Evolutionary conservation across 2,888 invertebrate species (phyloP).

Genomic region (Disparrhopalites patrizii): DNA sequence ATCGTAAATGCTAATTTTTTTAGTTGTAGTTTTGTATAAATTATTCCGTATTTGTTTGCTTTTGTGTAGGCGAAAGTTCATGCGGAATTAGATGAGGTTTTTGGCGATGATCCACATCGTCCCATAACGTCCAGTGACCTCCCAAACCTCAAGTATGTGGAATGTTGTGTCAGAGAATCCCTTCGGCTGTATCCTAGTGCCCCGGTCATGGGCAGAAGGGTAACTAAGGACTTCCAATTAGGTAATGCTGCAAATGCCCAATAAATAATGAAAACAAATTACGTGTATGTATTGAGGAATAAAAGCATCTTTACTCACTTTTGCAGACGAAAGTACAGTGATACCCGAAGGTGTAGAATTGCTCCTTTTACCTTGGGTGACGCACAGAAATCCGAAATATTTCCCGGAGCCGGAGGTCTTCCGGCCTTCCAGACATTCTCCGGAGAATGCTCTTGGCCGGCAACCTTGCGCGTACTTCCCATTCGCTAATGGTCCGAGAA

Average conservation of each 20-base stretch:
- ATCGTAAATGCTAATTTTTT: too few species aligned
- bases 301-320: not conserved
- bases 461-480: conserved; percentile 16
- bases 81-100: conserved; percentile 54
- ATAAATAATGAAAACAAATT: too few species aligned
- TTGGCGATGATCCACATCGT: conserved; percentile 52
- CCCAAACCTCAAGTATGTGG: conserved; percentile 51
- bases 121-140: conserved; percentile 54
- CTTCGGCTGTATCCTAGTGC: conserved; percentile 52
- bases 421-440: not conserved
- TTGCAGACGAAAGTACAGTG: conserved; percentile 1
- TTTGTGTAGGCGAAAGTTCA: conserved; percentile 51
- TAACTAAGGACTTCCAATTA: conserved; percentile 49
- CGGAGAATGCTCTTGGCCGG: conserved; percentile 4
- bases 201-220: conserved; percentile 50
- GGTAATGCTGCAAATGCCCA: conserved; percentile 33
- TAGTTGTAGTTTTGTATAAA: too few species aligned
- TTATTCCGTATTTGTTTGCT: too few species aligned
- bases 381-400: conserved; percentile 8
- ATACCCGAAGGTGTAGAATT: conserved; percentile 1
- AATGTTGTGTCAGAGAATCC: conserved; percentile 52
- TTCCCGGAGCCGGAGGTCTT: conserved; percentile 20
- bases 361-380: not conserved
- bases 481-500: conserved; percentile 22
- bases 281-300: not conserved